Base-by-base conservation (phyloP, 2,888 invertebrate genomes). In the Trissolcus japonicus region DNA sequence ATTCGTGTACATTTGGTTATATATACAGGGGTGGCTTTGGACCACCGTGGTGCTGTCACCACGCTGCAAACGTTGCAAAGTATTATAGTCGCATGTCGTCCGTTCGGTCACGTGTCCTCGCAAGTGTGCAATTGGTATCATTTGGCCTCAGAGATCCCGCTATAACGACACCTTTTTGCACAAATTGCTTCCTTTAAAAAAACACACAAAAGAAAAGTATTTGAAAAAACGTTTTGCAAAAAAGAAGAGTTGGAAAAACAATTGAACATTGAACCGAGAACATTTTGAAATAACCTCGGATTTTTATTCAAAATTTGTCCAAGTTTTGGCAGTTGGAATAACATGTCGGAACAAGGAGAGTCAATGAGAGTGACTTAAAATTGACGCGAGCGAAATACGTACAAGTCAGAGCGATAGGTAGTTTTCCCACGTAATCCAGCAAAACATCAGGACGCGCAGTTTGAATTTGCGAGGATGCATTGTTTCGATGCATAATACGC, bases 61-160 rank as follows among this genome's bases (percentile, higher is more conserved):
- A 82, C 79, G 80, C 79, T 74, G 79, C 71, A 66, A 75, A 81
- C 84, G 83, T 83, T 80, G 79, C 76, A 81, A 81, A 82, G 84
- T 84, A 86, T 86, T 87, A 87, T 79, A 81, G 81, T 69, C 60
- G 80, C 82, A 82, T 83, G 84, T 80, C 83, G 82, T 82, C 82
- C 82, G 79, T 83, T 83, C 80, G 79, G 86, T 79, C 87, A 87
- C 87, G 87, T 87, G 87, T 82, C 84, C 61, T 78, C 81, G 82
- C 83, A 83, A 84, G 83, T 83, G 83, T 78, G 76, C 83, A 85
- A 87, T 86, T 84, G 82, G 80, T 84, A 79, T 85, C 84, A 82
- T 85, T 86, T 83, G 83, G 81, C 79, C 55, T 81, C 82, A 51
- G 35, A 54, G 67, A 69, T 74, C 66, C 65, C 46, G 53, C 68